Base-by-base conservation (phyloP, 2,888 invertebrate genomes). In the Pterostichus niger region DNA sequence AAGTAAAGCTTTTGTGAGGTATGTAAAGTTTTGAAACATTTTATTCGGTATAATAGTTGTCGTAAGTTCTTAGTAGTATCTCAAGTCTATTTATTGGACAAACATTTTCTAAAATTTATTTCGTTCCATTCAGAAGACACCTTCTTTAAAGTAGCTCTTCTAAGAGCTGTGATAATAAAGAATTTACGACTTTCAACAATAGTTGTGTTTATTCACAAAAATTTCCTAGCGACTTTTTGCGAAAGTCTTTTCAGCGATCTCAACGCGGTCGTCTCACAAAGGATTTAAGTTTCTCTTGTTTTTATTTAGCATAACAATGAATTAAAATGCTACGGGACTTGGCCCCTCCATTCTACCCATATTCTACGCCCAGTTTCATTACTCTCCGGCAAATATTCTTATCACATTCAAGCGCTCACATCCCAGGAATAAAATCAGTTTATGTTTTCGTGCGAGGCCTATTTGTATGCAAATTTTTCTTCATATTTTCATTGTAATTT, bases 401-500 rank as follows among this genome's bases (percentile, higher is more conserved):
- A 71, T 71, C 68, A 71, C 68, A 71, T 71, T 71, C 68, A 71
- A 44, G 68, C 68, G 68, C 68, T 71, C 44, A 71, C 68, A 71
- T 71, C 68, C 35, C 40, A 71, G 13, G 44, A 71, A 71, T 71
- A 71, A 71, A 71, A 71, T 71, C 68, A 71, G 68, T 71, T 71
- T 71, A 71, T 71, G 68, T 71, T 71, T 71, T 71, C 68, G 68
- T 71, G 68, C 68, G 40, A 15, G 17, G 76, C 56, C 56, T 76
- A 76, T 76, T 46, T 76, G 76, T 76, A 76, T 76, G 76, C 56
- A 76, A 76, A 76, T 76, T 76, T 56, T 76, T 54, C 54, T 76
- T 76, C 76, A 76, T 54, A 56, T 76, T 76, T 76, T 76, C 54
- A 56, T 76, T 56, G 54, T 54, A 76, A 56, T 76, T 76, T 56